Evolutionary conservation across 2,113 vertebrate species (phyloP).

Genomic region (Procapra przewalskii): DNA sequence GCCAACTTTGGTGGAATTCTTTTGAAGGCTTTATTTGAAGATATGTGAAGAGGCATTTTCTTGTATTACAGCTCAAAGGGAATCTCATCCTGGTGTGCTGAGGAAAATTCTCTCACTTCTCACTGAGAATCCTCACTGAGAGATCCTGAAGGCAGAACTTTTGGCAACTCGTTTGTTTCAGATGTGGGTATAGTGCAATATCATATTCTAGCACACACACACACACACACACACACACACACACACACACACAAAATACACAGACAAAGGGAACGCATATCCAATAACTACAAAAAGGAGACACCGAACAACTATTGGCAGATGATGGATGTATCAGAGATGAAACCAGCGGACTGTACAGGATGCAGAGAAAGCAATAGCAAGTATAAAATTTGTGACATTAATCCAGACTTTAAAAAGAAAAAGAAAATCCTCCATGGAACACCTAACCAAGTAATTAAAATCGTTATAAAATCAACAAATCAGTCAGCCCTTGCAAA

Average conservation of each 20-base stretch:
- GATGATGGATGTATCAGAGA: not conserved
- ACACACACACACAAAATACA: not conserved
- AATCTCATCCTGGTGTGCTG: not conserved
- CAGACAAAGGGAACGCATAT: not conserved
- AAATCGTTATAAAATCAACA: constrained; percentile 60
- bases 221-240: no score
- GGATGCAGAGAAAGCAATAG: not conserved
- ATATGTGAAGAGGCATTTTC: not conserved
- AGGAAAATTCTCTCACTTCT: not conserved
- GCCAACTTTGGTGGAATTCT: not conserved
- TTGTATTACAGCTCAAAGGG: not conserved
- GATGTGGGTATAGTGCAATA: not conserved
- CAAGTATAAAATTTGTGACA: not conserved
- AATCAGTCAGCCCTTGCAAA: constrained; percentile 46
- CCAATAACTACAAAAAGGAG: not conserved
- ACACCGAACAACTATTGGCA: not conserved
- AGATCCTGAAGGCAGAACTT: not conserved
- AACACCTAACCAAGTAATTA: constrained; percentile 61
- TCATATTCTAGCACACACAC: not conserved
- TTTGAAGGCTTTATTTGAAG: not conserved
- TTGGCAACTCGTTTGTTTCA: not conserved
- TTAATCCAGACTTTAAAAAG: constrained; percentile 15
- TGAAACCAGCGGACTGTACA: not conserved
- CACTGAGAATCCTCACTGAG: not conserved
- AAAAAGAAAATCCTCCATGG: constrained; percentile 46